phyloP scores from a whole-genome alignment of 2,888 invertebrate species.

The Meta bourneti region DNA sequence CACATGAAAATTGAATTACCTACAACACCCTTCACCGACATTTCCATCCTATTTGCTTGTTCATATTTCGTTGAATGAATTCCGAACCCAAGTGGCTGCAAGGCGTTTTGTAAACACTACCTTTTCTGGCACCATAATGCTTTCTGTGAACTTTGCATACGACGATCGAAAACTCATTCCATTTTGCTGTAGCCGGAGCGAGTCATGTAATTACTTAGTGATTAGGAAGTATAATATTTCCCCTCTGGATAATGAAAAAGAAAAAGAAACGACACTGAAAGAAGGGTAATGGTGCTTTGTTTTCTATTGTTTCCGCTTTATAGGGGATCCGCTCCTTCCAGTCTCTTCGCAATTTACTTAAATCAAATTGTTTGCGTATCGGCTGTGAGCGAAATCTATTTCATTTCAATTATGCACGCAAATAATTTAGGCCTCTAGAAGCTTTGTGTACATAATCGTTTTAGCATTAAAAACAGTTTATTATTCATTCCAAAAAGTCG shows the following conservation, averaged over 20 bases:
- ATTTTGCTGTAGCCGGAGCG: not conserved
- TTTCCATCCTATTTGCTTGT: too few relatives aligned
- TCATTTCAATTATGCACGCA: not conserved
- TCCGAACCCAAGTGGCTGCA: too few relatives aligned
- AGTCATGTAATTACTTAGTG: not conserved
- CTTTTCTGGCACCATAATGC: too few relatives aligned
- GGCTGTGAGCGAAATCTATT: not conserved
- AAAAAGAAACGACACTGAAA: not conserved
- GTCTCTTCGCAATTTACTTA: constrained; percentile 13
- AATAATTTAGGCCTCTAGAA: not conserved
- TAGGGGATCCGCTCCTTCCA: not conserved
- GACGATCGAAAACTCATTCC: not conserved
- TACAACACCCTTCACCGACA: too few relatives aligned
- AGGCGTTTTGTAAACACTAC: too few relatives aligned
- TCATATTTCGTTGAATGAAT: too few relatives aligned
- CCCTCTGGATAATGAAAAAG: not conserved
- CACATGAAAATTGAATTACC: too few relatives aligned
- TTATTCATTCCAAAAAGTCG: too few relatives aligned
- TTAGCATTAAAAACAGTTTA: not conserved
- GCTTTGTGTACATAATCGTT: not conserved
- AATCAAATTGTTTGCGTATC: constrained; percentile 33
- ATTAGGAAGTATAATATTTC: not conserved
- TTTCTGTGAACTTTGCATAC: not conserved
- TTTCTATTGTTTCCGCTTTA: constrained; percentile 18
- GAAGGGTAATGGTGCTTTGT: constrained; percentile 32